Conservation (phyloP, 2,113 vertebrate species). For the Colaptes auratus region DNA sequence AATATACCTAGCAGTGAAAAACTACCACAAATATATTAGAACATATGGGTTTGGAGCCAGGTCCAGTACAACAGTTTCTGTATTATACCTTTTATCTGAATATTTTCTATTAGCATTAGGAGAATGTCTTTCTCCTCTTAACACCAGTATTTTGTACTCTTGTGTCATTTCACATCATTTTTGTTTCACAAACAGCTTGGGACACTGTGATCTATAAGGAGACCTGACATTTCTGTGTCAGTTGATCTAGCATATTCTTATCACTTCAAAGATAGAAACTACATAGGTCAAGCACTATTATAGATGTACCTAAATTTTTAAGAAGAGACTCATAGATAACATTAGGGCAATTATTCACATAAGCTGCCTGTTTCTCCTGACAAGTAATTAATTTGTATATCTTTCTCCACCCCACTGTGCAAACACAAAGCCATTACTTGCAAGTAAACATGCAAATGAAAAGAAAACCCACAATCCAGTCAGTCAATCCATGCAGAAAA, state of each 20-base stretch:
- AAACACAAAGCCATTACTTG: neutral
- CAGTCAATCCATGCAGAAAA: slow-evolving; percentile 18
- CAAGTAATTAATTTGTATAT: neutral
- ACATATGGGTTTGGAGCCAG: neutral
- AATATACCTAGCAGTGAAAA: neutral
- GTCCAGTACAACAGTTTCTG: neutral
- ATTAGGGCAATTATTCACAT: neutral
- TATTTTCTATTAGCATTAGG: neutral
- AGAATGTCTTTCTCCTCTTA: neutral
- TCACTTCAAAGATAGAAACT: neutral
- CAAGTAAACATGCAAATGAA: neutral
- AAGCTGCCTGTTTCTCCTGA: neutral
- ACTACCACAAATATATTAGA: neutral
- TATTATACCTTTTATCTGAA: neutral
- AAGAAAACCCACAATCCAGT: neutral
- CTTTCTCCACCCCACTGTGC: neutral
- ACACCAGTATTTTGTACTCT: neutral
- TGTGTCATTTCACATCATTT: accelerated
- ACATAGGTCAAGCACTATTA: neutral
- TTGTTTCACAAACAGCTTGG: neutral
- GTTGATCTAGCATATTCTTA: neutral
- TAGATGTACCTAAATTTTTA: neutral
- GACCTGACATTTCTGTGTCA: neutral
- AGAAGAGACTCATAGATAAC: neutral
- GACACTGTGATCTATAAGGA: neutral